Percentiles rank a stretch among this genome's conserved stretches.
Conservation (phyloP, 2,113 vertebrate genomes). For the Puntigrus tetrazona region DNA sequence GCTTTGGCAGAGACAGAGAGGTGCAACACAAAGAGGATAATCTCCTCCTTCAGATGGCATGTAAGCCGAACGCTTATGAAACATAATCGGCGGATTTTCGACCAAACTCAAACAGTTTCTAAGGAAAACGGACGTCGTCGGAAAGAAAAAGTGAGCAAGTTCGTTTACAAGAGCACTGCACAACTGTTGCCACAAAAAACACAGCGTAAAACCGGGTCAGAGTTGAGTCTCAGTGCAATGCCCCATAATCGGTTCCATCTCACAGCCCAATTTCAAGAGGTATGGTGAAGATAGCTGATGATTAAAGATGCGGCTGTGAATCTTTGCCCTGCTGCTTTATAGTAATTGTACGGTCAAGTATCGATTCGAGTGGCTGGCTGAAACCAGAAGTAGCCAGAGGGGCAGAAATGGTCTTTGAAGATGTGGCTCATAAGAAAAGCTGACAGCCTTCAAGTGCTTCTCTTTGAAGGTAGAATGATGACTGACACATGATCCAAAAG, state of each 20-base stretch:
- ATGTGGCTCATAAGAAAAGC: constrained; percentile 33
- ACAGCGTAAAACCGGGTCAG: background rate
- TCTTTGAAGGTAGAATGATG: constrained; percentile 39
- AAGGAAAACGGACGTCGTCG: background rate
- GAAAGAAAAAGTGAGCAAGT: background rate
- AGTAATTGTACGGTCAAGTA: constrained; percentile 39
- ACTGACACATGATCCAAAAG: constrained; percentile 27
- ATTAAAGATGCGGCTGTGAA: constrained; percentile 38
- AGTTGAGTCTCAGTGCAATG: constrained; percentile 6
- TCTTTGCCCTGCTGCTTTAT: constrained; percentile 10
- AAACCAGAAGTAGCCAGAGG: constrained; percentile 6
- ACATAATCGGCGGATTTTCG: constrained; percentile 63
- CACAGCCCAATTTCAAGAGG: background rate
- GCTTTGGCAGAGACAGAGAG: constrained; percentile 52
- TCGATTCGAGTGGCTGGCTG: constrained; percentile 11
- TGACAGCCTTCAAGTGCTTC: constrained; percentile 32
- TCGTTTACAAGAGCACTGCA: background rate
- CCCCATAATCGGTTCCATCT: constrained; percentile 10
- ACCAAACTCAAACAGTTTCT: constrained; percentile 43
- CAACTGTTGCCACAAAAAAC: background rate
- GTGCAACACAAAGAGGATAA: constrained; percentile 61
- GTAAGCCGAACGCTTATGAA: constrained; percentile 64
- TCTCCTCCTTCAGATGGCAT: constrained; percentile 61
- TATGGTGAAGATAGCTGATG: background rate
- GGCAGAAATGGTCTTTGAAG: constrained; percentile 34